Evolutionary conservation across 2,797 vertebrate genomes (phyloP).

Genomic region (Takifugu ocellatus): DNA sequence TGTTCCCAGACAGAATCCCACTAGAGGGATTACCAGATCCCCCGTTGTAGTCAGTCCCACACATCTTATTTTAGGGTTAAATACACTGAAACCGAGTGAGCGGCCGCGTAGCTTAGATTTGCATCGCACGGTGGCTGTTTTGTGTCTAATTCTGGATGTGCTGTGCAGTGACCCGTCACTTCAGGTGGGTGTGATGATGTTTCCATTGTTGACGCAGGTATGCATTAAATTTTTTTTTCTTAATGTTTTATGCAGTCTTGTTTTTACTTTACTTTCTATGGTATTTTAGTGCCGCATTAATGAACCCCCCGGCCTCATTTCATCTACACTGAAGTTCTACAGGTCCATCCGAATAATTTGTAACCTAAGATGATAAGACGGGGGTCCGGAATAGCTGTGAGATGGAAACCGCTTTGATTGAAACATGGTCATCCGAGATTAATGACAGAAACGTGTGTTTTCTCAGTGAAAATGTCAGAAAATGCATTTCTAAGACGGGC

Average conservation of each 20-base stretch:
- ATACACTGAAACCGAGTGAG: slow-evolving; percentile 16
- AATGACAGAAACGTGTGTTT: too few species aligned
- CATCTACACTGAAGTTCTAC: too few species aligned
- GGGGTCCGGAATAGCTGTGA: too few species aligned
- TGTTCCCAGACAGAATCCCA: slow-evolving; percentile 7
- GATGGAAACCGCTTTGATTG: too few species aligned
- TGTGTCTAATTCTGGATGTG: slow-evolving; percentile 56
- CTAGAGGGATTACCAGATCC: slow-evolving; percentile 6
- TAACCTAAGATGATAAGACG: too few species aligned
- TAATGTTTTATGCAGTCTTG: slow-evolving; percentile 44
- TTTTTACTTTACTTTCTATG: neutral
- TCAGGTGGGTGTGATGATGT: slow-evolving; percentile 73
- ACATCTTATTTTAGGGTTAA: slow-evolving; percentile 29
- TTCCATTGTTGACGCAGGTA: slow-evolving; percentile 69
- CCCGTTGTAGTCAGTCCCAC: slow-evolving; percentile 16
- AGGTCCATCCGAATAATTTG: too few species aligned
- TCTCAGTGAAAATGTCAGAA: too few species aligned
- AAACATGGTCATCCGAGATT: too few species aligned
- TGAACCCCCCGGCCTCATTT: too few species aligned
- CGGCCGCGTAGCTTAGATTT: slow-evolving; percentile 19
- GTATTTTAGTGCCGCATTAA: too few species aligned
- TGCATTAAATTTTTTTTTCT: slow-evolving; percentile 68
- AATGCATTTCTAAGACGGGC: too few species aligned
- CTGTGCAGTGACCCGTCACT: slow-evolving; percentile 64
- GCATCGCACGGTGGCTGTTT: slow-evolving; percentile 55